Percentiles rank a stretch among this genome's conserved stretches.
These are phyloP conservation scores for Trematocara unimaculatum DNA, from an alignment of 2,113 vertebrate species.

Conservation along the genomic window DNA sequence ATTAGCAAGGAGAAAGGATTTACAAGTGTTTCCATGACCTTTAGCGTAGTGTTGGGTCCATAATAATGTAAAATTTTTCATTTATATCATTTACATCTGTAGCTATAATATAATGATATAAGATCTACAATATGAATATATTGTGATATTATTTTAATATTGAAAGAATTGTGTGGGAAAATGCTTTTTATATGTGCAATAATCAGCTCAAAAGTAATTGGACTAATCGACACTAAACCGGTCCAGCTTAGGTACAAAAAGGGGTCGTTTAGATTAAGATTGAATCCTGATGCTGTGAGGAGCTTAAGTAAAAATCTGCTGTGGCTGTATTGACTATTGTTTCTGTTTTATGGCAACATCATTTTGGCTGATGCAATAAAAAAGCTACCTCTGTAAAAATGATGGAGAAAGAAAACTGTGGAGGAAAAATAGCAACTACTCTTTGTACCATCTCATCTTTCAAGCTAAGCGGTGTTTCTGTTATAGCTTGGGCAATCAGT, in stretches of 20 bases:
- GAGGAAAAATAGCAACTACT: background rate
- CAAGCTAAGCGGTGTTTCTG: background rate
- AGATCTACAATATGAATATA: background rate
- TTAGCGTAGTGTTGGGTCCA: background rate
- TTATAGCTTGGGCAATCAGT: background rate
- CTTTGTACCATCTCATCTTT: background rate
- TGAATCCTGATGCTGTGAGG: background rate
- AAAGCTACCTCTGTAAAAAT: background rate
- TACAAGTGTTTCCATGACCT: background rate
- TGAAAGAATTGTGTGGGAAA: background rate
- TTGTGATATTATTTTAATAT: background rate
- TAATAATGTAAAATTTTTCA: background rate
- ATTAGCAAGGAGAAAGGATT: background rate
- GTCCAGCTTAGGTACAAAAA: background rate
- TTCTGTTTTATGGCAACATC: background rate
- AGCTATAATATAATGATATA: background rate
- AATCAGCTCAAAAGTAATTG: background rate
- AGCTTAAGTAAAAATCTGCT: background rate
- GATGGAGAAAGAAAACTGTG: background rate
- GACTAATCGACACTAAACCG: background rate
- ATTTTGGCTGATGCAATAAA: background rate
- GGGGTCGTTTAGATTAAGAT: background rate
- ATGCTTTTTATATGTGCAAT: background rate
- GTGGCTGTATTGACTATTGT: background rate
- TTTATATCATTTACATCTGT: background rate